Base-by-base conservation (phyloP, 2,113 vertebrate genomes). In the Neotoma lepida region DNA sequence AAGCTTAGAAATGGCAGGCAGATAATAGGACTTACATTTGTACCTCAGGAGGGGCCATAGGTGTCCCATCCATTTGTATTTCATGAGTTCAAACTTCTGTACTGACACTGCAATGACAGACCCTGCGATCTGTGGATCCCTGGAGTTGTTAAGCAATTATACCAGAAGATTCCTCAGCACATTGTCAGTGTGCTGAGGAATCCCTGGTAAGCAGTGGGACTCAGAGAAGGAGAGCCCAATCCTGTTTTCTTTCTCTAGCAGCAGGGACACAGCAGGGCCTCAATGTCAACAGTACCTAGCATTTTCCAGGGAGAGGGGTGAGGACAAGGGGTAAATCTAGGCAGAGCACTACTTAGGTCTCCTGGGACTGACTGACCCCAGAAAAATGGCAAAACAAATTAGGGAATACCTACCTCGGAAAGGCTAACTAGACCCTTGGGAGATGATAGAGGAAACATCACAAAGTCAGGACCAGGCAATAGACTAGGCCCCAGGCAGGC, bases 371-470 rank as follows among this genome's bases (percentile, higher is more conserved):
- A 77, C n/a, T 94, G 74, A 74, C 44, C 44, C 41, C 58, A 51
- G 77, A 86, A 88, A 92, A 86, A 68, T 85, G n/a, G 70, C 39
- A 68, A 74, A 73, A 74, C 15, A 78, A 90, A 80, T 41, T 26
- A 76, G 56, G 24, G 33, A 22, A 63, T 87, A 51, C 28, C 39
- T 28, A 44, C 26, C 30, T 93, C 18, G n/a, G 76, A 35, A n/a
- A 85, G 78, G 61, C 41, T 28, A 61, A 80, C 14, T 10, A 54
- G 54, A 86, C 71, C 20, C 35, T 58, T 26, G 35, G n/a, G n/a
- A 86, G 33, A 14, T 2, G 12, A 2, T 15, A 2, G 7, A 14
- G 84, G 20, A 96, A 90, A 90, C 28, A 74, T 73, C 26, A n/a
- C 85, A 61, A 41, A 15, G 76, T 61, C 39, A 74, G 39, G 39